These are phyloP conservation scores for Danio jaintianensis DNA, from an alignment of 2,797 vertebrate species.

Conservation along the genomic window DNA sequence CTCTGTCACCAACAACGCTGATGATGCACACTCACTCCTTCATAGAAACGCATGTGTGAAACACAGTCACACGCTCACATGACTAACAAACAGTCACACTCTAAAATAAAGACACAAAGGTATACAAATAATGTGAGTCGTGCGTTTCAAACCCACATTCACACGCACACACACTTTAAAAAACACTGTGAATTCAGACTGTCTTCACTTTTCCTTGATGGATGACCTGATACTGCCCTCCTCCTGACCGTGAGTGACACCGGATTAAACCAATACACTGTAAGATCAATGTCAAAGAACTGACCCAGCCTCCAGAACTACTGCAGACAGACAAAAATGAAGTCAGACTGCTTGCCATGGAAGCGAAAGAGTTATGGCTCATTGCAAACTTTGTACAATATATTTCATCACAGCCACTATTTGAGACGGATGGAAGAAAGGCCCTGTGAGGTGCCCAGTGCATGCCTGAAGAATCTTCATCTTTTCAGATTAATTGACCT, in stretches of 20 bases:
- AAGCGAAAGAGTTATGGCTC: not conserved
- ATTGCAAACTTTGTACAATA: slow-evolving; percentile 43
- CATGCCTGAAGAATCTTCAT: slow-evolving; percentile 78
- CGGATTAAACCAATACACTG: slow-evolving; percentile 54
- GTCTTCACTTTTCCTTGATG: slow-evolving; percentile 46
- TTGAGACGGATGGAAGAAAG: slow-evolving; percentile 63
- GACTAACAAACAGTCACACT: slow-evolving; percentile 28
- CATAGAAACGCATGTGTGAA: slow-evolving; percentile 83
- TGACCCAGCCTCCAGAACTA: slow-evolving; percentile 38
- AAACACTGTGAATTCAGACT: slow-evolving; percentile 48
- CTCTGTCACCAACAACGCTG: slow-evolving; percentile 69
- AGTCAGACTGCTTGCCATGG: not conserved
- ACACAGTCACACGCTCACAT: slow-evolving; percentile 24
- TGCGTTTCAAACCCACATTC: slow-evolving; percentile 12
- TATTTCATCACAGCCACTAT: slow-evolving; percentile 17
- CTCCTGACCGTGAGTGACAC: slow-evolving; percentile 47
- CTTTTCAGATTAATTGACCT: slow-evolving; percentile 52
- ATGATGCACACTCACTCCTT: slow-evolving; percentile 83
- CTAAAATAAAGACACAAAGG: slow-evolving; percentile 9
- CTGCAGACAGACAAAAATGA: not conserved
- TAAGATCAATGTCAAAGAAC: slow-evolving; percentile 43
- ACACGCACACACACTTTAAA: slow-evolving; percentile 41
- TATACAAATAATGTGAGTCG: slow-evolving; percentile 2
- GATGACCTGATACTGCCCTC: slow-evolving; percentile 51
- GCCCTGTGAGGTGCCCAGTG: slow-evolving; percentile 79